Evolutionary conservation across 2,113 vertebrate genomes (phyloP).

Genomic region (Sterna hirundo): DNA sequence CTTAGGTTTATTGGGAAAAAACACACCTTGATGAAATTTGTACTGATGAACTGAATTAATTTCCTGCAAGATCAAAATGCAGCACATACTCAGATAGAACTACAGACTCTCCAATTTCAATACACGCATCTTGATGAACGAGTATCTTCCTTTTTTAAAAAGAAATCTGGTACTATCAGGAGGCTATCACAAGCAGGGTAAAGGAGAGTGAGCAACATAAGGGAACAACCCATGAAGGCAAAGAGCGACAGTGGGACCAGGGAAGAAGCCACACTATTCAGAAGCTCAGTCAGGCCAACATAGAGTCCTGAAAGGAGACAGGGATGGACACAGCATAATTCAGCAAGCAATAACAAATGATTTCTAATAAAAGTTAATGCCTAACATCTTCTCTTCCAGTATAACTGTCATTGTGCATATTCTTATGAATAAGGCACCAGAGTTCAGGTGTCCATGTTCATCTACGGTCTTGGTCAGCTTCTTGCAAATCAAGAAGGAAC

Average conservation of each 20-base stretch:
- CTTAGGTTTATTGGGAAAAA: background rate
- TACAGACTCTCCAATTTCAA: background rate
- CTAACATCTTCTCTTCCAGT: background rate
- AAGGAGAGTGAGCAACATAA: background rate
- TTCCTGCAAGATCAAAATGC: background rate
- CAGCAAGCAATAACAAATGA: background rate
- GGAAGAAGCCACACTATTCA: background rate
- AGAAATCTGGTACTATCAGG: background rate
- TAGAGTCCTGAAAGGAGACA: background rate
- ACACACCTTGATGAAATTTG: background rate
- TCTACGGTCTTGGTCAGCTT: background rate
- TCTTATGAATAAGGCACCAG: rapidly evolving
- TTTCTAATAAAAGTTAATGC: background rate
- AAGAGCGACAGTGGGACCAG: background rate
- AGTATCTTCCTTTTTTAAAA: background rate
- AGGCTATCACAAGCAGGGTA: background rate
- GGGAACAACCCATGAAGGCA: background rate
- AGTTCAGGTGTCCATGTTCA: background rate
- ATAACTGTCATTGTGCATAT: background rate
- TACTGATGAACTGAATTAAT: background rate
- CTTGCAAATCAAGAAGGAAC: background rate
- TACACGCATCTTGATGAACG: background rate
- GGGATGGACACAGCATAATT: background rate
- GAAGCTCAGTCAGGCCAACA: background rate
- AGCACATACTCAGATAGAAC: background rate